These are phyloP conservation scores for Pao palembangensis DNA, from an alignment of 2,113 vertebrate genomes.

Conservation along the genomic window DNA sequence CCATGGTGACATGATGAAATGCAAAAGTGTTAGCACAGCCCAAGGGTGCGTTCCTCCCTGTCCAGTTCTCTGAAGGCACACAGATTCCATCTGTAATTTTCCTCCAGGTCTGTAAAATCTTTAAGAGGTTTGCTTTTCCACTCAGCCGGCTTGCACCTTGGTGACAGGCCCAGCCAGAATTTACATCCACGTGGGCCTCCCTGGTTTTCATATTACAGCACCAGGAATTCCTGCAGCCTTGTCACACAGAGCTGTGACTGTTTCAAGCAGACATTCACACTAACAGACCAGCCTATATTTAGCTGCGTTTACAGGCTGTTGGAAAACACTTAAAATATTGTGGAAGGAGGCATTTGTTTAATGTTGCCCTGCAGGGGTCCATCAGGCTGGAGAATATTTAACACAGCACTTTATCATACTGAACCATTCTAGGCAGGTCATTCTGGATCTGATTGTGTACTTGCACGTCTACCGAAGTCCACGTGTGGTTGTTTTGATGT, in stretches of 20 bases:
- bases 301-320: conserved; percentile 48
- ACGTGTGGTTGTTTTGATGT: conserved; percentile 12
- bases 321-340: conserved; percentile 69
- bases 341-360: conserved; percentile 48
- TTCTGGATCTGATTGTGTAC: conserved; percentile 22
- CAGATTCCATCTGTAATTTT: conserved; percentile 30
- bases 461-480: conserved; percentile 15
- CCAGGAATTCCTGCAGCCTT: conserved; percentile 67
- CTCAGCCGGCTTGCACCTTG: conserved; percentile 41
- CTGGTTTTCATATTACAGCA: conserved; percentile 65
- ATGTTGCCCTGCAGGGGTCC: conserved; percentile 36
- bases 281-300: conserved; percentile 71
- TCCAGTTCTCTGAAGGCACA: conserved; percentile 14
- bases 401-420: conserved; percentile 37
- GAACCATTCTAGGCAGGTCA: conserved; percentile 13
- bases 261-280: conserved; percentile 49
- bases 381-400: conserved; percentile 17
- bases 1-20: not conserved
- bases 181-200: conserved; percentile 57
- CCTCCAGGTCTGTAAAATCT: conserved; percentile 31
- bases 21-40: not conserved
- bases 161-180: conserved; percentile 53
- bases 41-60: conserved; percentile 1
- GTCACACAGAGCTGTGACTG: conserved; percentile 67
- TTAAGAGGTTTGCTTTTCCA: conserved; percentile 65